phyloP scores from a whole-genome alignment of 2,113 vertebrate species.

The Lethenteron reissneri region DNA sequence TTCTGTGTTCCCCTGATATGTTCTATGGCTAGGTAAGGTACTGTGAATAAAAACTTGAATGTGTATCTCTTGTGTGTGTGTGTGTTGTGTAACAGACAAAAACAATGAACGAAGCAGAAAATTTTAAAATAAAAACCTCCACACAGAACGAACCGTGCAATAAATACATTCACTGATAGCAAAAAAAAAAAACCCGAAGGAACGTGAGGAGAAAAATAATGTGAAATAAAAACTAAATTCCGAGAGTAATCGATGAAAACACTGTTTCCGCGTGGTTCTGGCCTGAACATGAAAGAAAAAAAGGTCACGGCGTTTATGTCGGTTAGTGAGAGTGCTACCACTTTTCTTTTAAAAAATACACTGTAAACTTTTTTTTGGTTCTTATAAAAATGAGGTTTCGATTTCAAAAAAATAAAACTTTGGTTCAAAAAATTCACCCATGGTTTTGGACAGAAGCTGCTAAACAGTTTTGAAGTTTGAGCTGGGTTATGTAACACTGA shows the following conservation, averaged over 20 bases:
- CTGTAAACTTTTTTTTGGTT: no score
- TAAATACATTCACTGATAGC: slow-evolving; percentile 40
- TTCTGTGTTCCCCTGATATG: slow-evolving; percentile 6
- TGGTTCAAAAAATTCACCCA: no score
- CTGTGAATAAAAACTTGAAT: slow-evolving; percentile 1
- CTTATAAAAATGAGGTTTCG: no score
- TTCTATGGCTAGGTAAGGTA: background rate
- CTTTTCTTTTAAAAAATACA: background rate
- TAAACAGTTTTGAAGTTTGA: no score
- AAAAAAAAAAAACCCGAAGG: background rate
- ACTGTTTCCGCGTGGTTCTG: background rate
- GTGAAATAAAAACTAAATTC: background rate
- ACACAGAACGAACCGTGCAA: slow-evolving; percentile 30
- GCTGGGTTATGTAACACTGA: no score
- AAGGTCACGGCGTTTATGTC: background rate
- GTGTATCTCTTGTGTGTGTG: background rate
- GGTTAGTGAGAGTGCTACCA: background rate
- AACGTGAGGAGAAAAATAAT: background rate
- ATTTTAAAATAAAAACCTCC: slow-evolving; percentile 2
- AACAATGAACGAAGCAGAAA: background rate
- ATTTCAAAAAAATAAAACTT: no score
- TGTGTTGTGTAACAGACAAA: slow-evolving; percentile 3
- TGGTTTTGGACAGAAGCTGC: no score
- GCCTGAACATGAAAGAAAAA: background rate
- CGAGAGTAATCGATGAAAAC: background rate